These are phyloP conservation scores for Dryas iulia DNA, from an alignment of 1,140 invertebrate genomes.

Conservation along the genomic window DNA sequence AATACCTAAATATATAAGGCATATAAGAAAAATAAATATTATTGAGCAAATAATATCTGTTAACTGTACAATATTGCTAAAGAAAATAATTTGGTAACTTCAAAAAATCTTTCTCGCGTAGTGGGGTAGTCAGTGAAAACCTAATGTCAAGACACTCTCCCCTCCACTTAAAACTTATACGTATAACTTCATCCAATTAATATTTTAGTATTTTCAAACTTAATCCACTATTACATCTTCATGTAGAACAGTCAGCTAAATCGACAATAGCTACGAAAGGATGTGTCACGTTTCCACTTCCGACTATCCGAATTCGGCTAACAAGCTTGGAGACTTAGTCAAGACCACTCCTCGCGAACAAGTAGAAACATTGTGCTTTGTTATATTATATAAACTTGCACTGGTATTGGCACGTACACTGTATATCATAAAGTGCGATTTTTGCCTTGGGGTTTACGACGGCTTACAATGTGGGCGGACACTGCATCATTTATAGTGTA, in stretches of 20 bases:
- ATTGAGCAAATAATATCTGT: too few relatives aligned
- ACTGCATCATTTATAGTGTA: constrained; percentile 11
- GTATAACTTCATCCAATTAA: too few relatives aligned
- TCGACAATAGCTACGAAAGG: neutral
- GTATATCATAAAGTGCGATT: constrained; percentile 13
- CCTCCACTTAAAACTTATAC: too few relatives aligned
- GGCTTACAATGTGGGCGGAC: constrained; percentile 3
- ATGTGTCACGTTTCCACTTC: neutral
- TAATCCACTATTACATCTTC: neutral
- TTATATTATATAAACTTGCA: constrained; percentile 6
- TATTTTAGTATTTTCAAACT: neutral
- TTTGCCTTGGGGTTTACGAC: constrained; percentile 9
- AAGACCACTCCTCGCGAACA: neutral
- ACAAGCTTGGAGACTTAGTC: neutral
- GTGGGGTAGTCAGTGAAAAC: too few relatives aligned
- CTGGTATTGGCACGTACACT: constrained; percentile 13
- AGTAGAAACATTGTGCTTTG: constrained; percentile 5
- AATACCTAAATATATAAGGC: too few relatives aligned
- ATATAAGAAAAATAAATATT: too few relatives aligned
- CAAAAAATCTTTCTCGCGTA: too few relatives aligned
- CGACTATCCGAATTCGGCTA: neutral
- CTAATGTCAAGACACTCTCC: too few relatives aligned
- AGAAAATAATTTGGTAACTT: too few relatives aligned
- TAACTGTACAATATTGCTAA: too few relatives aligned
- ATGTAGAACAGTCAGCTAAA: neutral